These are phyloP conservation scores for Tanaodytes sp. DNA, from an alignment of 2,888 invertebrate species.

Conservation along the genomic window DNA sequence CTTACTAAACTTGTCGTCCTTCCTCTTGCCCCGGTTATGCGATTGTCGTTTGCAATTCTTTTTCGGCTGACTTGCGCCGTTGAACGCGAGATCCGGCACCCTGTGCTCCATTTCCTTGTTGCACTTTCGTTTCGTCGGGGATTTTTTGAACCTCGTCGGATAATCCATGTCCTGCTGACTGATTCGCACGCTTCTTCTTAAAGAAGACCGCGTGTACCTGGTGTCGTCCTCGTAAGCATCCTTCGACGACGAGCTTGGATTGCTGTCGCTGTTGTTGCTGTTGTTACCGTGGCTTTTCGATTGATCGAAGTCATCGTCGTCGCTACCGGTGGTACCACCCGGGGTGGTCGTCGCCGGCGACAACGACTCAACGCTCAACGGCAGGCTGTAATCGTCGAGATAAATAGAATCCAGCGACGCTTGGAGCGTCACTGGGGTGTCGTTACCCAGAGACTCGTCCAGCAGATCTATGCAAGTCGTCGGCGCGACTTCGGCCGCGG, in stretches of 20 bases:
- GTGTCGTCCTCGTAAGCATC: conserved; percentile 42
- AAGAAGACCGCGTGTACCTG: conserved; percentile 33
- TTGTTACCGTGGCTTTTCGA: conserved; percentile 19
- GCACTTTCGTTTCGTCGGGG: conserved; percentile 40
- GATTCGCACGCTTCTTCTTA: conserved; percentile 67
- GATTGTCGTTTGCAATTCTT: conserved; percentile 56
- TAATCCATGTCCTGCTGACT: conserved; percentile 67
- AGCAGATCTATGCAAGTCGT: conserved; percentile 66
- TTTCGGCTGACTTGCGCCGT: conserved; percentile 43
- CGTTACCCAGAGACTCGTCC: conserved; percentile 61
- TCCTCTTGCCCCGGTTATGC: conserved; percentile 50
- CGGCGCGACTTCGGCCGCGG: conserved; percentile 52
- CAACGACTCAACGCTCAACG: conserved; percentile 64
- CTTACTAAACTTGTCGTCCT: conserved; percentile 56
- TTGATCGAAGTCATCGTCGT: conserved; percentile 45
- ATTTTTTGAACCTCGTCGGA: conserved; percentile 50
- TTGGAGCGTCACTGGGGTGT: conserved; percentile 63
- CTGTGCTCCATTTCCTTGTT: conserved; percentile 61
- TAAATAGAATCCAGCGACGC: conserved; percentile 65
- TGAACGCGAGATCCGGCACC: conserved; percentile 58
- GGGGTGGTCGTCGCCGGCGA: conserved; percentile 46
- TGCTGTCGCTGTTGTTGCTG: conserved; percentile 38
- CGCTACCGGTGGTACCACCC: conserved; percentile 27
- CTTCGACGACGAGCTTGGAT: conserved; percentile 38
- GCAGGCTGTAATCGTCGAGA: conserved; percentile 64